Percentiles rank a stretch among this genome's conserved stretches.
Evolutionary conservation across 2,113 vertebrate genomes (phyloP).

Genomic region (Aspidoscelis tigris): DNA sequence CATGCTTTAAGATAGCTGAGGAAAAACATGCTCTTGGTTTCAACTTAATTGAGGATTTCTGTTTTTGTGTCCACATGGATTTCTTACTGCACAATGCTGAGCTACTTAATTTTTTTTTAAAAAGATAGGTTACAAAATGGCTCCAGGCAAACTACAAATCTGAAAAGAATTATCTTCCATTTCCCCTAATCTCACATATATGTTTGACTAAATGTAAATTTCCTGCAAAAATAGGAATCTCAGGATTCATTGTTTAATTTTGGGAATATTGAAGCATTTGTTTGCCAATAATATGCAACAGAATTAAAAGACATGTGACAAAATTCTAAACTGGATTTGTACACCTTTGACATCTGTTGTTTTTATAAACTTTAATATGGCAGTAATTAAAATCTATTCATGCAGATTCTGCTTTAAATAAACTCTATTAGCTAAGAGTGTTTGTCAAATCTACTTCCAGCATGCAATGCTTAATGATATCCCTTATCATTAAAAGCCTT

Average conservation of each 20-base stretch:
- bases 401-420: slow-evolving; percentile 65
- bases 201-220: not conserved
- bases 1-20: not conserved
- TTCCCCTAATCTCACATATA: not conserved
- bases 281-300: slow-evolving; percentile 31
- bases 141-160: not conserved
- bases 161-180: too few species aligned
- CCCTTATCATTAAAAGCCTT: slow-evolving; percentile 62
- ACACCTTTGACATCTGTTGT: slow-evolving; percentile 50
- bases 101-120: too few species aligned
- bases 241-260: slow-evolving; percentile 3
- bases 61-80: not conserved
- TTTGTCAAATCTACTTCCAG: slow-evolving; percentile 62
- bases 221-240: not conserved
- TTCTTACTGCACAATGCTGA: not conserved
- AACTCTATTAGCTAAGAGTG: slow-evolving; percentile 64
- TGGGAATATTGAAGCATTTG: slow-evolving; percentile 14
- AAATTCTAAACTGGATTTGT: slow-evolving; percentile 28
- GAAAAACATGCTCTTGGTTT: not conserved
- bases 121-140: not conserved
- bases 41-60: not conserved
- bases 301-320: not conserved
- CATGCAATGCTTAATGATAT: slow-evolving; percentile 66
- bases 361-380: slow-evolving; percentile 55
- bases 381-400: slow-evolving; percentile 61